Percentiles rank a stretch among this genome's conserved stretches.
Conservation (phyloP, 2,113 vertebrate genomes). For the Sander vitreus region DNA sequence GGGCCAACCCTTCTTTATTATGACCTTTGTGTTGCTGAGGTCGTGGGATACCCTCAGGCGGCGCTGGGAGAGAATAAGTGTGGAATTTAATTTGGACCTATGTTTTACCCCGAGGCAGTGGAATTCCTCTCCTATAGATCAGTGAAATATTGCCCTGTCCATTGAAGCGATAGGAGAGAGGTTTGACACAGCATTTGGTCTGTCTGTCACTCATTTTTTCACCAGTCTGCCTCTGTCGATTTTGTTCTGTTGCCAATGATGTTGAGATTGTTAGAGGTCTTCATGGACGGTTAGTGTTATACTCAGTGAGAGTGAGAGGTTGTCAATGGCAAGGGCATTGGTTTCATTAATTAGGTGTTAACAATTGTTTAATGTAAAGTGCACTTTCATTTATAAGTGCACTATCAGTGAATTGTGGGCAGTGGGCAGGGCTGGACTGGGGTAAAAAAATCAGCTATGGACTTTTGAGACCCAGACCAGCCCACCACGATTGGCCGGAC, state of each 20-base stretch:
- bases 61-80: conserved; percentile 45
- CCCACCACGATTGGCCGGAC: too few species aligned
- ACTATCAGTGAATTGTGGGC: not conserved
- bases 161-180: conserved; percentile 38
- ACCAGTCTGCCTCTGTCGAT: conserved; percentile 44
- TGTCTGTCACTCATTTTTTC: conserved; percentile 54
- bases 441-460: too few species aligned
- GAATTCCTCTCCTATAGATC: conserved; percentile 57
- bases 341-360: conserved; percentile 31
- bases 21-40: conserved; percentile 56
- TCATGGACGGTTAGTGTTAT: conserved; percentile 27
- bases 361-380: conserved; percentile 15
- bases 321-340: conserved; percentile 22
- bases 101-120: conserved; percentile 58
- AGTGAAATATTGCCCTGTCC: conserved; percentile 53
- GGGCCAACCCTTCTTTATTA: conserved; percentile 26
- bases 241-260: conserved; percentile 39
- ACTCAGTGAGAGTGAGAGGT: conserved; percentile 19
- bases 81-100: conserved; percentile 67
- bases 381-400: not conserved
- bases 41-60: conserved; percentile 59
- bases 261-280: conserved; percentile 39
- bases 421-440: too few species aligned
- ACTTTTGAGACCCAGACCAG: too few species aligned
- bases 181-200: conserved; percentile 36